A percentile compares a stretch with the other conserved stretches of the same genome.
These are phyloP conservation scores for Eulemur coronatus DNA, from an alignment of 2,797 vertebrate species.

Conservation along the genomic window DNA sequence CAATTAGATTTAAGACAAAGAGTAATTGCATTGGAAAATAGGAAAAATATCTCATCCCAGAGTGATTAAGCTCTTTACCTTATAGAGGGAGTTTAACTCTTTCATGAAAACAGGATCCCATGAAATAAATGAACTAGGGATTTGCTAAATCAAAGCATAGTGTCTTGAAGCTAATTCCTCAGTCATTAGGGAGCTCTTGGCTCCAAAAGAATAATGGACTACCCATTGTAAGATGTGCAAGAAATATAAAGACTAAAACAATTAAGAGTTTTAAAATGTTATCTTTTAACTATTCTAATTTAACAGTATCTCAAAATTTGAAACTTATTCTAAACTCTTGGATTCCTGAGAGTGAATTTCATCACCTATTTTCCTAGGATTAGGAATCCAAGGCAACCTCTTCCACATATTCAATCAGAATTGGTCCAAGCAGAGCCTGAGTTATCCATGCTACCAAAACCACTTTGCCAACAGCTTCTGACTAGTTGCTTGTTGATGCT, in stretches of 20 bases:
- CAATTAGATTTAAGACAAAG: constrained; percentile 80
- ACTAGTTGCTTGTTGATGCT: background rate
- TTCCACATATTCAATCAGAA: background rate
- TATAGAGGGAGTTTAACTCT: constrained; percentile 68
- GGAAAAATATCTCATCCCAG: constrained; percentile 76
- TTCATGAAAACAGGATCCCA: constrained; percentile 46
- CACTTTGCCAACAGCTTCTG: background rate
- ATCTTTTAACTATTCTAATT: background rate
- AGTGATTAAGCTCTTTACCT: constrained; percentile 75
- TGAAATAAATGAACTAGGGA: constrained; percentile 44
- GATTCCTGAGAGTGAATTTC: background rate
- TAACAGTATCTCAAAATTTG: constrained; percentile 21
- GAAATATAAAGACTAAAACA: constrained; percentile 10
- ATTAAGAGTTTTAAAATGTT: background rate
- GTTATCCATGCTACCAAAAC: background rate
- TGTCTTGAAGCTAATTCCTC: constrained; percentile 18
- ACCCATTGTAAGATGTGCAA: background rate
- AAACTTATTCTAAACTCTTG: background rate
- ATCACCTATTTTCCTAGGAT: background rate
- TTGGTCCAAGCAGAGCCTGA: background rate
- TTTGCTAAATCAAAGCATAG: constrained; percentile 44
- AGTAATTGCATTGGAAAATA: constrained; percentile 76
- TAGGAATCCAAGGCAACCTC: background rate
- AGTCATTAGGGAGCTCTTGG: background rate
- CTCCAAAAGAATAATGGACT: background rate